Conservation (phyloP, 2,113 vertebrate genomes). For the Oenanthe melanoleuca region DNA sequence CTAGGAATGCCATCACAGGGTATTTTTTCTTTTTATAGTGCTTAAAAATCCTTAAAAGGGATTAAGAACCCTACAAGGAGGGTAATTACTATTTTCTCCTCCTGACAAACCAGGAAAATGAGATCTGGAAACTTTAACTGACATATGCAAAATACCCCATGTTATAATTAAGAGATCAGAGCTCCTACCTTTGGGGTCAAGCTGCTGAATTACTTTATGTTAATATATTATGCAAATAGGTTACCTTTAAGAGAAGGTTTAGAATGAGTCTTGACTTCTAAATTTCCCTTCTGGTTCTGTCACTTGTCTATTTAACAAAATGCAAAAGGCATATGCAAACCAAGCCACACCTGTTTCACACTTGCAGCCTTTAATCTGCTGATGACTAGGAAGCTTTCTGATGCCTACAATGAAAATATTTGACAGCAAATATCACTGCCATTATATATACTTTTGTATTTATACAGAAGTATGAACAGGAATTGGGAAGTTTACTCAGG, state of each 20-base stretch:
- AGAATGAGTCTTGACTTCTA: not conserved
- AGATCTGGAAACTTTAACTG: not conserved
- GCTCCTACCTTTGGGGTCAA: not conserved
- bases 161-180: constrained; percentile 33
- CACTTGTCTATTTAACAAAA: not conserved
- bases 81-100: constrained; percentile 11
- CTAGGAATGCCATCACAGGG: not conserved
- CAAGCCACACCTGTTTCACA: constrained; percentile 11
- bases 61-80: not conserved
- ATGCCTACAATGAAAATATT: not conserved
- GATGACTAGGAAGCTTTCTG: not conserved
- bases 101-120: not conserved
- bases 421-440: not conserved
- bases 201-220: not conserved
- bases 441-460: not conserved
- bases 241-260: not conserved
- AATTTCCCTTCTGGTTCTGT: not conserved
- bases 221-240: not conserved
- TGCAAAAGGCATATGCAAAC: not conserved
- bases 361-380: constrained; percentile 17
- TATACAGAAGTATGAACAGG: not conserved
- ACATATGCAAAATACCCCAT: not conserved
- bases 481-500: constrained; percentile 52
- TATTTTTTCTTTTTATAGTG: not conserved
- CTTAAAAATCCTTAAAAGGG: not conserved